Base-by-base conservation (phyloP, 1,140 invertebrate genomes). In the Hyles vespertilio region DNA sequence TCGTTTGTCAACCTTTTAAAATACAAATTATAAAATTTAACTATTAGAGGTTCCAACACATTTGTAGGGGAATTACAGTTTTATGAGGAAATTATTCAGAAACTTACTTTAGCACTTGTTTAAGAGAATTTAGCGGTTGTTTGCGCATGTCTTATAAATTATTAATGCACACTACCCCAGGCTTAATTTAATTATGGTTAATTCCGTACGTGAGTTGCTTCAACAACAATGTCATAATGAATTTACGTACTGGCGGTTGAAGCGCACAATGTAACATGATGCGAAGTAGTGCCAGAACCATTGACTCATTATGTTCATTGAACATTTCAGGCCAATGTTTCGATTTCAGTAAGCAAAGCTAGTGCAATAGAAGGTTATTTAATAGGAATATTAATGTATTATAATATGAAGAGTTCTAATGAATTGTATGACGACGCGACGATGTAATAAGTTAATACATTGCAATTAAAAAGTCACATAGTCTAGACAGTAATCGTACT, bases 261-360 rank as follows among this genome's bases (percentile, higher is more conserved):
- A 53, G 48, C 11, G 3, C n/a, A 34, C 60, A 62, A 64, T 56
- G 47, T 56, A 61, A 46, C 50, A 40, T 45, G 56, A 46, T 43
- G 56, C 40, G 43, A 55, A 48, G 55, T 11, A 58, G 54, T 50
- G 66, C 61, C 59, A 45, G 51, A 59, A 59, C 59, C 47, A 57
- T 51, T 61, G 56, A 59, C 32, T 64, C 58, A 60, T 40, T 54
- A 46, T 61, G 61, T 45, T 67, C 67, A 64, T 45, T 70, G 67
- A 66, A 61, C 67, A 70, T 60, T 63, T 67, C 62, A 65, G 32
- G 54, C 33, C 65, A 61, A 65, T 67, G 54, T 64, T 67, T 70
- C 58, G 50, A 40, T 60, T 53, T 65, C 54, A 65, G 11, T 65
- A 63, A 69, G 56, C 67, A 65, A 60, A 48, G 58, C 40, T 45